Base-by-base conservation (phyloP, 1,140 invertebrate genomes). In the Magallana ariakensis region DNA sequence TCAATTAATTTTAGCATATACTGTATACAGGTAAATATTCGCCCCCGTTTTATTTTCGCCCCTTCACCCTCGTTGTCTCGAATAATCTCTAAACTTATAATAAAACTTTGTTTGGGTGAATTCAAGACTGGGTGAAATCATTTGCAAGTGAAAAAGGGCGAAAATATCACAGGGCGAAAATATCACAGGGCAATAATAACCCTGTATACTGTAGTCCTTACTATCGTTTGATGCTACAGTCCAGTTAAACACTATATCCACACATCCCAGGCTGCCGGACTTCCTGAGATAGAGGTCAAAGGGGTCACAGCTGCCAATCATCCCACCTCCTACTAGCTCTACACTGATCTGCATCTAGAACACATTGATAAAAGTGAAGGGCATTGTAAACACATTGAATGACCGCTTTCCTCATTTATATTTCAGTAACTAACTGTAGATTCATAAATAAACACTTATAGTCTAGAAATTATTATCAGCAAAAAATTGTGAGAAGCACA, bases 301-400 rank as follows among this genome's bases (percentile, higher is more conserved):
- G 3, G 60, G 60, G n/a, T 87, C 86, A 80, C 86, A 87, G 46
- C 82, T 84, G 19, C 66, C 66, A 75, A 75, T 75, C 66, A 75
- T 13, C 7, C 66, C 66, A 33, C 66, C 66, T 75, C 66, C 66
- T 13, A 75, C 13, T 26, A 75, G 22, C 19, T 75, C 66, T 75
- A 26, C 66, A 75, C 66, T 75, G 19, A 75, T 75, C 66, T 75
- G 22, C 19, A 75, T 26, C 66, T 75, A n/a, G n/a, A n/a, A n/a
- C n/a, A 11, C 22, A 75, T 33, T 1, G 33, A 2, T 70, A 26
- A 26, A 70, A 70, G 62, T 33, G 15, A 13, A 70, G 26, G 22
- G 66, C 22, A 3, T 26, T 26, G 33, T 22, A 26, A 33, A 70
- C 11, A 10, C n/a, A 70, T 19, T 70, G 10, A 70, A 11, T 46